These are phyloP conservation scores for Propithecus perrieri DNA, from an alignment of 2,797 vertebrate species.

Conservation along the genomic window DNA sequence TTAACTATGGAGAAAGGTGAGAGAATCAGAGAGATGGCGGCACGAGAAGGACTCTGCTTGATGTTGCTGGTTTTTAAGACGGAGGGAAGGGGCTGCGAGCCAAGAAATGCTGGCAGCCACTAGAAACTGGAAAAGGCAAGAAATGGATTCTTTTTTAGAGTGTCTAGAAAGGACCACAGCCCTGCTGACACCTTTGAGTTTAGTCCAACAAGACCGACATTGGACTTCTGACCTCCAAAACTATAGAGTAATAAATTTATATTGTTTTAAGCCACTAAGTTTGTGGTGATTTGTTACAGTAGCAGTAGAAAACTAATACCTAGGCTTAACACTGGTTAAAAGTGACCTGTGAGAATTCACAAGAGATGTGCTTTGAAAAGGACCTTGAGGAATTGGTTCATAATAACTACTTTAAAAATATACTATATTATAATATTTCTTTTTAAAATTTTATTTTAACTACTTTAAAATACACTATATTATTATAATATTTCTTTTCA, in stretches of 20 bases:
- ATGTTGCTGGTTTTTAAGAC: background rate
- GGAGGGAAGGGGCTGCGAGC: background rate
- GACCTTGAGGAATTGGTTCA: background rate
- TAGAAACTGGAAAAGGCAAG: background rate
- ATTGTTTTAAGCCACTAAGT: background rate
- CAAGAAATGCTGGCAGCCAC: background rate
- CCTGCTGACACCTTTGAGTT: background rate
- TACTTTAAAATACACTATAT: background rate
- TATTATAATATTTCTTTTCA: slow-evolving; percentile 37
- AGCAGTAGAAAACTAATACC: background rate
- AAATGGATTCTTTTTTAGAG: background rate
- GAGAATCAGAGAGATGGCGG: background rate
- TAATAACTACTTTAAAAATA: slow-evolving; percentile 21
- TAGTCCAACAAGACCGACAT: background rate
- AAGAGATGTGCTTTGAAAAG: background rate
- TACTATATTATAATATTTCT: background rate
- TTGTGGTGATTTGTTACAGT: background rate
- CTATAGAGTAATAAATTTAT: background rate
- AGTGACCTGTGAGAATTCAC: background rate
- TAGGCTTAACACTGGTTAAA: background rate
- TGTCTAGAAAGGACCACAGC: background rate
- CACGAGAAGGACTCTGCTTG: background rate
- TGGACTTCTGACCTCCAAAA: background rate
- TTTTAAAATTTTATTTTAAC: slow-evolving; percentile 52
- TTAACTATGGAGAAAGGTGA: background rate